Evolutionary conservation across 2,113 vertebrate genomes (phyloP).

Genomic region (Odocoileus hemionus): DNA sequence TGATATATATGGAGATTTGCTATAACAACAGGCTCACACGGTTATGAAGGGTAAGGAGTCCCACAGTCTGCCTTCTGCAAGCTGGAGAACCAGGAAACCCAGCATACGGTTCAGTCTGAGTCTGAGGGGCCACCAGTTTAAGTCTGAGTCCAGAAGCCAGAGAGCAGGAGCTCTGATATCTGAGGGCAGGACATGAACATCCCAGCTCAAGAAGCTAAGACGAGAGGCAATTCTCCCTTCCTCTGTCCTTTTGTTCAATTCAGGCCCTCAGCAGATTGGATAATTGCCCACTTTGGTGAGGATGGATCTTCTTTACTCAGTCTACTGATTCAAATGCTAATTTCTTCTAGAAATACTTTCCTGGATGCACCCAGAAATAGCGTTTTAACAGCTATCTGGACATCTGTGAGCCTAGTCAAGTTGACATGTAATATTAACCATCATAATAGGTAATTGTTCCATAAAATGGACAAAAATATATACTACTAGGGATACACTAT

Average conservation of each 20-base stretch:
- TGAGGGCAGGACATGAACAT: not conserved
- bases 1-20: not conserved
- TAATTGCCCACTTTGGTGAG: not conserved
- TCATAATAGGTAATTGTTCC: not conserved
- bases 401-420: not conserved
- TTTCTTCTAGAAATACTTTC: not conserved
- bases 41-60: not conserved
- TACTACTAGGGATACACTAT: not conserved
- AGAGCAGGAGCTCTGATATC: not conserved
- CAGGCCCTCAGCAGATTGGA: not conserved
- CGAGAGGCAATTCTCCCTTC: not conserved
- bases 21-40: not conserved
- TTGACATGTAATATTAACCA: not conserved
- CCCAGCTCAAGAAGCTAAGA: not conserved
- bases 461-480: not conserved
- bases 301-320: not conserved
- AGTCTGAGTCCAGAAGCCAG: not conserved
- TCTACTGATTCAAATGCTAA: not conserved
- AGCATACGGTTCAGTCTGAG: not conserved
- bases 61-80: not conserved
- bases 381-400: not conserved
- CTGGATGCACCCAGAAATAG: not conserved
- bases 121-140: not conserved
- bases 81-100: not conserved
- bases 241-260: not conserved